Evolutionary conservation across 2,113 vertebrate genomes (phyloP), one percentile per base, ranked within the genome.

Genomic region (Cinclus mexicanus): DNA sequence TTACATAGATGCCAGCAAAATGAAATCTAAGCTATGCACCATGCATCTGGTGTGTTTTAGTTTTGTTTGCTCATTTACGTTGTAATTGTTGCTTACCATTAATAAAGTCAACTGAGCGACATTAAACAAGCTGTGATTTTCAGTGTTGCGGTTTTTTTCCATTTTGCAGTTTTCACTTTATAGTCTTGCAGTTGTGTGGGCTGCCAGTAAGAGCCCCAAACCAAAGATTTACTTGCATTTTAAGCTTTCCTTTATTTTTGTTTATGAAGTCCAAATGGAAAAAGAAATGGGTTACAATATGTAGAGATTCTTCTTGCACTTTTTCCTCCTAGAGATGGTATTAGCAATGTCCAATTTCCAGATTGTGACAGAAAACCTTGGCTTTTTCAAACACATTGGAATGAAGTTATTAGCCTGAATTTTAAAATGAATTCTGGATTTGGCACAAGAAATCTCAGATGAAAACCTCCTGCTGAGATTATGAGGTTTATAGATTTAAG

Each of bases 401-500:
- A 72, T 85, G 42, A 85, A 85, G 53, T 63, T 76, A 57, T 15
- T 46, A 77, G 52, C 50, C 50, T 94, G 49, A 44, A 81, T 69
- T 93, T 96, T 96, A 79, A 95, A 95, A 57, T 57, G 37, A 39
- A 70, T 25, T 80, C 57, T 83, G 50, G 53, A 59, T 94, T 95
- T 95, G 71, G 72, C 65, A 77, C 15, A 28, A 86, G 59, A 94
- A 52, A 90, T 95, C 74, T 96, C 59, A 68, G 61, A 85, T 67
- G 49, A 87, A 96, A 95, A 74, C 44, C 57, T 88, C 75, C 84
- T 80, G 52, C 89, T 91, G 82, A 63, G 76, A 93, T 93, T 67
- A 93, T 87, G 74, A 95, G 78, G 81, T 91, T 92, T 95, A 75
- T 77, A 94, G 90, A 93, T 94, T 70, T 90, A 83, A 84, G 83